Percentiles rank a stretch among this genome's conserved stretches.
Conservation (phyloP, 2,113 vertebrate genomes). For the Clarias gariepinus region DNA sequence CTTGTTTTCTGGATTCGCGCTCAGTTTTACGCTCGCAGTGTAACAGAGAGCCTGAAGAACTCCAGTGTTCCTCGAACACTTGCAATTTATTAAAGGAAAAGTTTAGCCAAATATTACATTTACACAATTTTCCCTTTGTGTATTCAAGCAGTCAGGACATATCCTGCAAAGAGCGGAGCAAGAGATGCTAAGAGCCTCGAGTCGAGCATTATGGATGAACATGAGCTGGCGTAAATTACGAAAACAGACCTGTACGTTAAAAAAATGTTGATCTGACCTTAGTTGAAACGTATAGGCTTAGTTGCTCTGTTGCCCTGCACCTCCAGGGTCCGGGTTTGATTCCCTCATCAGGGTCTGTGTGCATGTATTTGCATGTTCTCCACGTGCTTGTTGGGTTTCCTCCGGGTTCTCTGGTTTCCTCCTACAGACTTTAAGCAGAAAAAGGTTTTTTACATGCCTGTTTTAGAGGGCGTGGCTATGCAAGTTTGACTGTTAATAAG, state of each 20-base stretch:
- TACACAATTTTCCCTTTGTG: neutral
- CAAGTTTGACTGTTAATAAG: neutral
- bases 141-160: neutral
- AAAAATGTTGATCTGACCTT: too few relatives aligned
- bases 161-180: neutral
- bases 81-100: neutral
- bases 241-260: too few relatives aligned
- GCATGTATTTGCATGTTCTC: too few relatives aligned
- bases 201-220: neutral
- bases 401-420: too few relatives aligned
- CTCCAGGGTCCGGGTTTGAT: too few relatives aligned
- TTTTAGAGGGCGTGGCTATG: neutral
- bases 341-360: too few relatives aligned
- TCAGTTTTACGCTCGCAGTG: neutral
- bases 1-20: constrained; percentile 20
- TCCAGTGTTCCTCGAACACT: neutral
- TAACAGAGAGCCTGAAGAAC: neutral
- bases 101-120: neutral
- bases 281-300: too few relatives aligned
- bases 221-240: too few relatives aligned
- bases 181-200: neutral
- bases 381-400: too few relatives aligned
- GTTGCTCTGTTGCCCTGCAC: too few relatives aligned
- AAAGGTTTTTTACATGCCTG: neutral
- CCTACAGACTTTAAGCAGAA: too few relatives aligned